These are phyloP conservation scores for Amblyjoppa proteus DNA, from an alignment of 2,888 invertebrate genomes.

Conservation along the genomic window DNA sequence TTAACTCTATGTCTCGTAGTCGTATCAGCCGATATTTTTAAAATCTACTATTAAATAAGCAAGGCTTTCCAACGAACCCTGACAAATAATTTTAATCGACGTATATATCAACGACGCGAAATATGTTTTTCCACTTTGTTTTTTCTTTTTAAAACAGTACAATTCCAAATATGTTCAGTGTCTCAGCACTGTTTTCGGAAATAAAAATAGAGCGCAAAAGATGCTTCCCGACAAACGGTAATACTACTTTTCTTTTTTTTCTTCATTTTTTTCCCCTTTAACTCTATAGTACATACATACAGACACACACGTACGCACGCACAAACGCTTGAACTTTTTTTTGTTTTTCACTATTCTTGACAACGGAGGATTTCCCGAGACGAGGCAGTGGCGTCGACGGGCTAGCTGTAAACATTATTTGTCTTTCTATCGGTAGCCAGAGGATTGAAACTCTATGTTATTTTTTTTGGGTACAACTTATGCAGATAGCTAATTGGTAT, in stretches of 20 bases:
- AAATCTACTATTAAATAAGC: slow-evolving; percentile 43
- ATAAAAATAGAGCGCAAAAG: slow-evolving; percentile 53
- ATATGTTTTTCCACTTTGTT: not conserved
- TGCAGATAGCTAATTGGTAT: slow-evolving; percentile 51
- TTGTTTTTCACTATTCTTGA: slow-evolving; percentile 12
- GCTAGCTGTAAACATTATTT: slow-evolving; percentile 19
- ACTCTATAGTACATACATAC: slow-evolving; percentile 63
- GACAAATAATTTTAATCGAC: slow-evolving; percentile 43
- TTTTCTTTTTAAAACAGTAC: slow-evolving; percentile 37
- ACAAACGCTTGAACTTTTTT: slow-evolving; percentile 21
- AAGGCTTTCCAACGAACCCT: slow-evolving; percentile 42
- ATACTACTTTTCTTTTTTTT: slow-evolving; percentile 31
- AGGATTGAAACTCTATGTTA: slow-evolving; percentile 44
- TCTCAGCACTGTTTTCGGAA: slow-evolving; percentile 26
- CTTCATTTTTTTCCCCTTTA: not conserved
- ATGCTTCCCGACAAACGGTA: slow-evolving; percentile 27
- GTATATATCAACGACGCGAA: slow-evolving; percentile 32
- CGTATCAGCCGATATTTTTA: slow-evolving; percentile 32
- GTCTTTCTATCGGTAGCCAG: slow-evolving; percentile 25
- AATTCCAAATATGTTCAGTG: slow-evolving; percentile 7
- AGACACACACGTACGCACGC: slow-evolving; percentile 51
- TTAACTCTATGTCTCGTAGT: slow-evolving; percentile 28
- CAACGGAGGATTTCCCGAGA: slow-evolving; percentile 16
- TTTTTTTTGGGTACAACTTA: slow-evolving; percentile 36
- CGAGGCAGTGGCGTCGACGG: slow-evolving; percentile 7